Evolutionary conservation across 2,888 invertebrate species (phyloP).

Genomic region (Andrena marginata): DNA sequence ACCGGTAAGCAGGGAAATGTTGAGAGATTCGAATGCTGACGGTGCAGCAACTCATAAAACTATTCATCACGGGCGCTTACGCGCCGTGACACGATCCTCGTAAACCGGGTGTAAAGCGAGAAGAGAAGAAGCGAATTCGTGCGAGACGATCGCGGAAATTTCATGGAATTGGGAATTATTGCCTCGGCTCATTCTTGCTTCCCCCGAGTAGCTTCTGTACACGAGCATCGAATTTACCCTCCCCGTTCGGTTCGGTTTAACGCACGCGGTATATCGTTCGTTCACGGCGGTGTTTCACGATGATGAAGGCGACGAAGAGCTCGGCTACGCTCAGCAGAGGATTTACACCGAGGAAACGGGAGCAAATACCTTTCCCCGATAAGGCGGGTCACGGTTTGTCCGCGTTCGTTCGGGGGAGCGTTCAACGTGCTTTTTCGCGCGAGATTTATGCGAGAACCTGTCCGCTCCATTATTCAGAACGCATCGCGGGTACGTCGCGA

Average conservation of each 20-base stretch:
- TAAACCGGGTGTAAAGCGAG: constrained; percentile 10
- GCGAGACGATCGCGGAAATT: constrained; percentile 8
- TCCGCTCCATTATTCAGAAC: constrained; percentile 40
- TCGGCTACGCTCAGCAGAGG: too few species aligned
- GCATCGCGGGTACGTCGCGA: constrained; percentile 26
- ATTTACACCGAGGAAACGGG: constrained; percentile 3
- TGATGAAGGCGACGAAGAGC: background rate
- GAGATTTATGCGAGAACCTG: constrained; percentile 27
- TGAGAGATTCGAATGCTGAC: background rate
- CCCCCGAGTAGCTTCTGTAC: background rate
- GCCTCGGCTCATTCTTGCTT: background rate
- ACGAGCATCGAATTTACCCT: constrained; percentile 22
- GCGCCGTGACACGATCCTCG: background rate
- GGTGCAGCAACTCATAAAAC: background rate
- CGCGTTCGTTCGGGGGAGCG: background rate
- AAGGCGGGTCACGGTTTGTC: constrained; percentile 30
- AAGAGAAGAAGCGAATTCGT: background rate
- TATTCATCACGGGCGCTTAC: background rate
- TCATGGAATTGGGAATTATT: constrained; percentile 17
- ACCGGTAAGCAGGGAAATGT: background rate
- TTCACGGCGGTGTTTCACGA: constrained; percentile 3
- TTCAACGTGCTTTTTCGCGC: constrained; percentile 2
- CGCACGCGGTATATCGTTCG: constrained; percentile 8
- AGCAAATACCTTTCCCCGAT: constrained; percentile 3
- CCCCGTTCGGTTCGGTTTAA: constrained; percentile 16